Percentiles rank a stretch among this genome's conserved stretches.
phyloP scores from a whole-genome alignment of 2,797 vertebrate species.

The Pyrocephalus nanus region DNA sequence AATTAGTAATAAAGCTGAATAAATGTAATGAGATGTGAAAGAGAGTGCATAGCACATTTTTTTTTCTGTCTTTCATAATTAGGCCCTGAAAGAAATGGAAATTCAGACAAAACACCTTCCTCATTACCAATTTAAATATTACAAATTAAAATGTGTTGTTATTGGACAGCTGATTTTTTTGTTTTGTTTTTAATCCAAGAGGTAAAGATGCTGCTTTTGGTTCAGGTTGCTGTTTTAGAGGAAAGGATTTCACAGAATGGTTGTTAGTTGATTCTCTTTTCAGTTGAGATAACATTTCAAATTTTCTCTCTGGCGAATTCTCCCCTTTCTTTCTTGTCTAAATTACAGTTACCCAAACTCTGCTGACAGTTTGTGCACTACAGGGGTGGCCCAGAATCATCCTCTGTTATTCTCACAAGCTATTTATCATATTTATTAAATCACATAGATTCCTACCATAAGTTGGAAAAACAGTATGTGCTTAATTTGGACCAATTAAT shows the following conservation, averaged over 20 bases:
- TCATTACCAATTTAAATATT: conserved; percentile 52
- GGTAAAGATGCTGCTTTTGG: neutral
- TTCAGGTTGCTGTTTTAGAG: neutral
- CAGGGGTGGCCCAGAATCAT: conserved; percentile 54
- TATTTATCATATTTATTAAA: conserved; percentile 67
- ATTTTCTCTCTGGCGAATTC: neutral
- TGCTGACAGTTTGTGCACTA: conserved; percentile 1
- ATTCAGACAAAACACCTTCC: conserved; percentile 65
- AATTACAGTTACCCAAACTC: conserved; percentile 19
- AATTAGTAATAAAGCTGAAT: conserved; percentile 72
- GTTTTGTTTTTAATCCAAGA: neutral
- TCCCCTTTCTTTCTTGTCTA: neutral
- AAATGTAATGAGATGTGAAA: conserved; percentile 73
- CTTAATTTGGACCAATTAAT: conserved; percentile 66
- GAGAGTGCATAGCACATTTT: conserved; percentile 26
- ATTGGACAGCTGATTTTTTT: neutral
- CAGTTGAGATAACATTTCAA: neutral
- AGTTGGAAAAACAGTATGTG: conserved; percentile 63
- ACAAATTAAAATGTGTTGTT: conserved; percentile 27
- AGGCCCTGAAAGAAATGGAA: conserved; percentile 68
- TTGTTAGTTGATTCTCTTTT: neutral
- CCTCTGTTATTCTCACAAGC: conserved; percentile 50
- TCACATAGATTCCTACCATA: conserved; percentile 54
- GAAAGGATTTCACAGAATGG: neutral
- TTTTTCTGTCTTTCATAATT: conserved; percentile 70